These are phyloP conservation scores for Acanthosepion pharaonis DNA, from an alignment of 2,888 invertebrate species.

Conservation along the genomic window DNA sequence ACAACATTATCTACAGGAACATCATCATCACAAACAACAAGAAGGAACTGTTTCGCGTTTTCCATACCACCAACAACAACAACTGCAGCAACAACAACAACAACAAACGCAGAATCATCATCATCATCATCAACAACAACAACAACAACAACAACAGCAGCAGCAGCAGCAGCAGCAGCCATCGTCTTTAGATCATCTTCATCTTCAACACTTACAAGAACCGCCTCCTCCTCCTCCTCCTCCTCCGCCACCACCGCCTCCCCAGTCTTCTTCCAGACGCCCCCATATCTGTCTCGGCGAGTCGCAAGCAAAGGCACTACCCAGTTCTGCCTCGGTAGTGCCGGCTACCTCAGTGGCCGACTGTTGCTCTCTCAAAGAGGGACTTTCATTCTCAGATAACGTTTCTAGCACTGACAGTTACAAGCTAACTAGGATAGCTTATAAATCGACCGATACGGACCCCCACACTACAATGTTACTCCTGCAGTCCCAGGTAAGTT, in stretches of 20 bases:
- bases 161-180: neutral
- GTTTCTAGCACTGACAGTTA: neutral
- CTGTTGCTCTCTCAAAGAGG: conserved; percentile 20
- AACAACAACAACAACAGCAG: neutral
- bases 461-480: conserved; percentile 64
- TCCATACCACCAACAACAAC: neutral
- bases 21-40: neutral
- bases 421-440: neutral
- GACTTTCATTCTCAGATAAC: conserved; percentile 13
- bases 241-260: neutral
- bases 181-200: conserved; percentile 13
- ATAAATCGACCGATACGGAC: neutral
- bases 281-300: conserved; percentile 6
- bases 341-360: conserved; percentile 35
- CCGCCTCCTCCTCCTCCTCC: neutral
- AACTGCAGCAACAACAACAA: neutral
- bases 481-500: conserved; percentile 63
- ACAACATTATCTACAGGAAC: neutral
- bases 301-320: neutral
- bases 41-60: neutral
- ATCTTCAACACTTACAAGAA: conserved; percentile 6
- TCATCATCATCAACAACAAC: neutral
- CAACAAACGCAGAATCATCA: neutral
- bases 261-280: neutral
- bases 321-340: neutral